phyloP scores from a whole-genome alignment of 2,113 vertebrate genomes.

The Apeltes quadracus region DNA sequence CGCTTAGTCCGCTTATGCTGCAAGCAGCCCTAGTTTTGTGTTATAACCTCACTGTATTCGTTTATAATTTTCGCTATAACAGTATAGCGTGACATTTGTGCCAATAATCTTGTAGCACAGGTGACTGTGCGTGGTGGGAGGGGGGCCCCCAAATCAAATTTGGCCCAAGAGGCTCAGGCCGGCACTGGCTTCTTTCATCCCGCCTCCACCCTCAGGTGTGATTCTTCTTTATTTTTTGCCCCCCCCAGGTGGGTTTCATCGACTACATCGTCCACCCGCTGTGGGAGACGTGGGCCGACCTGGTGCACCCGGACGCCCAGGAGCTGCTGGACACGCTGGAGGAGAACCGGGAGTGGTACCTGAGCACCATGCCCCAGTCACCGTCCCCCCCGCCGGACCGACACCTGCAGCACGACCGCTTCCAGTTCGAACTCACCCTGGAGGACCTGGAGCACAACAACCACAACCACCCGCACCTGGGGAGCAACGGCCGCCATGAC shows the following conservation, averaged over 20 bases:
- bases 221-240: neutral
- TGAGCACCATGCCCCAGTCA: slow-evolving; percentile 89
- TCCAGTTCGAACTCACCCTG: slow-evolving; percentile 86
- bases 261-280: slow-evolving; percentile 90
- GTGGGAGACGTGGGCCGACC: slow-evolving; percentile 92
- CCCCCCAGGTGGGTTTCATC: slow-evolving; percentile 86
- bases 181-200: too few species aligned
- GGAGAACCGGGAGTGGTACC: slow-evolving; percentile 93
- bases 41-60: too few species aligned
- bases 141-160: too few species aligned
- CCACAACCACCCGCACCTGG: slow-evolving; percentile 64
- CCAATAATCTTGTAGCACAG: too few species aligned
- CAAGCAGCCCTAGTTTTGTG: too few species aligned
- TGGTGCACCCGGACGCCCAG: slow-evolving; percentile 90
- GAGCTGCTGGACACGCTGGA: slow-evolving; percentile 90
- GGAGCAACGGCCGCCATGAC: slow-evolving; percentile 6
- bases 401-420: slow-evolving; percentile 79
- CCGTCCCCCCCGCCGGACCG: slow-evolving; percentile 72
- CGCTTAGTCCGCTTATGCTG: too few species aligned
- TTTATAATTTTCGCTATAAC: too few species aligned
- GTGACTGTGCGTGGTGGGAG: too few species aligned
- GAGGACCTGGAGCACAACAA: slow-evolving; percentile 82
- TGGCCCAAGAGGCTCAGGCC: too few species aligned
- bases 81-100: too few species aligned
- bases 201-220: neutral